Evolutionary conservation across 2,113 vertebrate genomes (phyloP), one percentile per base, ranked within the genome.

Genomic region (Erinaceus europaeus): DNA sequence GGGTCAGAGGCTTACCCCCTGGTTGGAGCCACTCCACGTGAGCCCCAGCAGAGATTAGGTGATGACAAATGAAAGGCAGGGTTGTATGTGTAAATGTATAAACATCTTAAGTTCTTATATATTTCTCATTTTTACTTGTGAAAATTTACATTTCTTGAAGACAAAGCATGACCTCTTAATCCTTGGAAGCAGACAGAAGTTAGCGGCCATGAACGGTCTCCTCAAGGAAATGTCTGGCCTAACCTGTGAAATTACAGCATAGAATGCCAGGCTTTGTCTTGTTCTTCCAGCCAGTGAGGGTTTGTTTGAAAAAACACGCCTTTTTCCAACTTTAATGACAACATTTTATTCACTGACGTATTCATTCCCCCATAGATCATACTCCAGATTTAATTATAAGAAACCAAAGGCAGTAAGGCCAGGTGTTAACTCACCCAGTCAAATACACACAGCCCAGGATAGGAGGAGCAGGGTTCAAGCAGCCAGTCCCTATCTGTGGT

Each of bases 351-450:
- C 81, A 67, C 42, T 38, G 87, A 86, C 13, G 23, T 48, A 71
- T 78, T 82, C 61, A 65, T 38, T 88, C 74, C 65, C 65, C 36
- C 40, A 59, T 88, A 69, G 36, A 55, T 65, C 91, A 72, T 72
- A 92, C 86, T 90, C 38, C 62, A 34, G 6, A 71, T 61, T 90
- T 86, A 90, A 44, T 88, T 55, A 69, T 72, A 89, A 92, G 62
- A 91, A 92, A 71, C 36, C 61, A 83, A 50, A 44, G 27, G 57
- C 53, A 52, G n/a, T n/a, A n/a, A n/a, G n/a, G n/a, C n/a, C n/a
- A n/a, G n/a, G n/a, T n/a, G n/a, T n/a, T n/a, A n/a, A n/a, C n/a
- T n/a, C n/a, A n/a, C n/a, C n/a, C n/a, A n/a, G n/a, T n/a, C n/a
- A n/a, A n/a, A n/a, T n/a, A n/a, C n/a, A n/a, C n/a, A n/a, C n/a